Evolutionary conservation across 2,888 invertebrate species (phyloP), one percentile per base, ranked within the genome.

Genomic region (Lathronympha strigana): DNA sequence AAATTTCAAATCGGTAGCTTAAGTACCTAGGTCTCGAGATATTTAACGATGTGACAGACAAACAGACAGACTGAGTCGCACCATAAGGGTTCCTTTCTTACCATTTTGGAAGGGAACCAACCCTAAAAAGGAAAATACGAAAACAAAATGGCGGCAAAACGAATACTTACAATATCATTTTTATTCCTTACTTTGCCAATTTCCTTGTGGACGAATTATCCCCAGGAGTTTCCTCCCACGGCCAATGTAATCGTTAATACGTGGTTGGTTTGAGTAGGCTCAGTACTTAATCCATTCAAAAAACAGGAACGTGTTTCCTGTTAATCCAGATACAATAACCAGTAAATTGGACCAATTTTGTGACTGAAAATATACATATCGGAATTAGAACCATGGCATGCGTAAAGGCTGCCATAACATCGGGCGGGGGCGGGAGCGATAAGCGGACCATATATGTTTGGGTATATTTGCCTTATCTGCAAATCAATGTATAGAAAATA

Each of bases 381-480:
- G 76, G 76, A 86, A 86, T 86, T 82, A 84, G 87, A 86, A 80
- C 79, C 72, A 73, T 71, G 88, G 74, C 87, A 87, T 77, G 87
- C 79, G 85, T 86, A 87, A 83, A 76, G 9, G 33, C 5, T 28
- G 28, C 28, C 6, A 8, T 28, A 8, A 28, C 1, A 28, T 5
- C 28, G 8, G 28, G 73, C 69, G 73, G 79, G 9, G 80, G 23
- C n/a, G n/a, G n/a, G n/a, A n/a, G n/a, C n/a, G n/a, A n/a, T n/a
- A n/a, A n/a, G n/a, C n/a, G n/a, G n/a, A n/a, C n/a, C n/a, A n/a
- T n/a, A n/a, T n/a, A n/a, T n/a, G n/a, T n/a, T n/a, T n/a, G n/a
- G n/a, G n/a, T n/a, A n/a, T n/a, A n/a, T n/a, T n/a, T n/a, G n/a
- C n/a, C n/a, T n/a, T n/a, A n/a, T n/a, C n/a, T n/a, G n/a, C n/a